Base-by-base conservation (phyloP, 2,113 vertebrate species). In the Callorhinus ursinus region DNA sequence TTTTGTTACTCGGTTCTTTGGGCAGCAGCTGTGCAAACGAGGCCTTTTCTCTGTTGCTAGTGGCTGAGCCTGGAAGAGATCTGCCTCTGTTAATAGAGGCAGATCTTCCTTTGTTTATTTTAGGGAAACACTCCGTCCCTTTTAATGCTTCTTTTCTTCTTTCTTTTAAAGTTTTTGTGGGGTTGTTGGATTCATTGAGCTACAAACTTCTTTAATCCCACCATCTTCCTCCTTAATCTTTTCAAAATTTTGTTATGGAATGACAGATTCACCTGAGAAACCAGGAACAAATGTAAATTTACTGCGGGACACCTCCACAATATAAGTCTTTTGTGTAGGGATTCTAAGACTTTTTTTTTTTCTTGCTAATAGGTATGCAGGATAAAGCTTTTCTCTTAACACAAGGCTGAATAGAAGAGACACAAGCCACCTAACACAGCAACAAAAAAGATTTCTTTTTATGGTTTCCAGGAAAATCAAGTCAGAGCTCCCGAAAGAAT, bases 21-120 rank as follows among this genome's bases (percentile, higher is more conserved):
- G 85, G 96, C 69, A 77, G 81, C 97, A 97, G 97, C 98, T 97
- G 97, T 96, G 95, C 93, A 97, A 97, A 97, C 18, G 3, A 79
- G 59, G 82, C 61, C 84, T 95, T 77, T 85, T 84, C 81, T 96
- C 91, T 83, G 95, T 89, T 90, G 81, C 42, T 80, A 18, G 72
- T 18, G 18, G 28, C 77, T 16, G 65, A 49, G 88, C n/a, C 67
- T 21, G 61, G 24, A 80, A 57, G 49, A 77, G 8, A 46, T 46
- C 46, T 46, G 46, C 46, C 46, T 46, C 46, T 46, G 46, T 46
- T 46, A 46, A 46, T 46, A 46, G 7, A 46, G 81, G 96, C 16
- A 19, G 59, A 46, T 65, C 61, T 36, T 86, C 39, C 18, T 53
- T 85, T 92, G 92, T 95, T 97, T 96, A 88, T 93, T 93, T 97